Evolutionary conservation across 2,888 invertebrate genomes (phyloP).

Genomic region (Drosophila algonquin): DNA sequence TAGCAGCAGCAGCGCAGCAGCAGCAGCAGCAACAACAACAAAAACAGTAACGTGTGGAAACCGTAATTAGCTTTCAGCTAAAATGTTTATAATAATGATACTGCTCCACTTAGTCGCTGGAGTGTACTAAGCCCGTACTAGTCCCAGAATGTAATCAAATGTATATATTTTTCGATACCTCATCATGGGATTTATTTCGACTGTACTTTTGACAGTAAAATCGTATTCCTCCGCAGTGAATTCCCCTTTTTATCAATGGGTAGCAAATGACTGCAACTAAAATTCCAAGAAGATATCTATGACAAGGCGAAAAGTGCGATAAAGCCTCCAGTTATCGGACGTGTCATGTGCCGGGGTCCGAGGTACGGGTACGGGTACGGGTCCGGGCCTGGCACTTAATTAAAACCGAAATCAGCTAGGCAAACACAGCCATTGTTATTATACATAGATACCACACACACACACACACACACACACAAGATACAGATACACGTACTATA

Average conservation of each 20-base stretch:
- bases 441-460: constrained; percentile 1
- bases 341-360: constrained; percentile 53
- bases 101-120: constrained; percentile 1
- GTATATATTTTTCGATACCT: not conserved
- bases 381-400: constrained; percentile 31
- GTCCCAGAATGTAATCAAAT: constrained; percentile 29
- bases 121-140: not conserved
- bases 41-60: constrained; percentile 57
- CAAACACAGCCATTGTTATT: constrained; percentile 11
- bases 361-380: constrained; percentile 30
- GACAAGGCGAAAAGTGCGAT: constrained; percentile 51
- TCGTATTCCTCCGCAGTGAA: not conserved
- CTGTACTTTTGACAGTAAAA: not conserved
- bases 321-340: constrained; percentile 47
- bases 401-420: constrained; percentile 27
- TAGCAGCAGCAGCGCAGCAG: constrained; percentile 56
- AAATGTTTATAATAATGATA: constrained; percentile 39
- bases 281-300: constrained; percentile 26
- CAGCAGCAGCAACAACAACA: constrained; percentile 39
- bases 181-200: not conserved
- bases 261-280: constrained; percentile 20
- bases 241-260: not conserved
- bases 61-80: constrained; percentile 70
- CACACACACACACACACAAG: not conserved
- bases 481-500: constrained; percentile 2